Evolutionary conservation across 2,888 invertebrate species (phyloP), one percentile per base, ranked within the genome.

Genomic region (Chalcis sispes): DNA sequence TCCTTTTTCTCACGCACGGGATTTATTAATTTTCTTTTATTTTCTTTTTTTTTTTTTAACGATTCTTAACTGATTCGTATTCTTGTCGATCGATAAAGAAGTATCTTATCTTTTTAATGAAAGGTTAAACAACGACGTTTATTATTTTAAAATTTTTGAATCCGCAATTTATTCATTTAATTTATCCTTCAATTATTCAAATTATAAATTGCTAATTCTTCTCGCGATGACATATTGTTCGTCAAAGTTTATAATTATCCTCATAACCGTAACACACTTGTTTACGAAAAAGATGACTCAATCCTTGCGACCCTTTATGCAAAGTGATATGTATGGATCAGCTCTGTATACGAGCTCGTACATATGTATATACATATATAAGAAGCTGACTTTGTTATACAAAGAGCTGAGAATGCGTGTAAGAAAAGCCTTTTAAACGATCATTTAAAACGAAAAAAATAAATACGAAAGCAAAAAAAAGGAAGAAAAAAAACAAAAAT

Each of bases 401-500:
- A 18, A 66, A 40, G 50, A 54, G 40, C 40, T 29, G 29, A 1
- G 66, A 1, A 66, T 23, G 20, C 50, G 66, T 25, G n/a, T 7
- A 25, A 25, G 66, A 66, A 66, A 52, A 66, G 27, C 13, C 3
- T 10, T 40, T 50, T 64, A 36, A 54, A 66, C 54, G 54, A 54
- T 66, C 40, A 54, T 54, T 54, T 40, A 54, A 52, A 54, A 36
- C 36, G 27, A 27, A n/a, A n/a, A n/a, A n/a, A n/a, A n/a, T n/a
- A n/a, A n/a, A n/a, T n/a, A n/a, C n/a, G n/a, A n/a, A 23, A 13
- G 18, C 54, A 4, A 25, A 52, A 66, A 48, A 50, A 27, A n/a
- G 27, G 3, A 32, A 10, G 20, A 65, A 20, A 20, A 23, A 54
- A 29, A 59, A 67, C n/a, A n/a, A n/a, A n/a, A n/a, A n/a, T n/a